These are phyloP conservation scores for Tenthredo livida DNA, from an alignment of 2,888 invertebrate genomes.

Conservation along the genomic window DNA sequence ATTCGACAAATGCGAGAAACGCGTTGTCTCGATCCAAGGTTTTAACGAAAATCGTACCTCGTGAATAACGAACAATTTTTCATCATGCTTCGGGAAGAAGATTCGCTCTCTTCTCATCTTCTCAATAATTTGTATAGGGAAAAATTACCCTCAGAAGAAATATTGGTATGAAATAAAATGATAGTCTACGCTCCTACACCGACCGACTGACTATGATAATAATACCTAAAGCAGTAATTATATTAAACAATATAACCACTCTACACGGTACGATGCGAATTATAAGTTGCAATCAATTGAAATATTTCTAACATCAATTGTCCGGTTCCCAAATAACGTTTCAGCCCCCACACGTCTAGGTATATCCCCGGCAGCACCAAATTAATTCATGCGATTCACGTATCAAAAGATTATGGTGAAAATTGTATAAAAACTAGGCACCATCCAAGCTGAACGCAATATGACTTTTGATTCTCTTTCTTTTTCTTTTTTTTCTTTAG, in stretches of 20 bases:
- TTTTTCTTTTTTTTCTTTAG: constrained; percentile 14
- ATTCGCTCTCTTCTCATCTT: not conserved
- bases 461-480: constrained; percentile 45
- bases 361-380: constrained; percentile 16
- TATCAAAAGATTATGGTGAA: constrained; percentile 61
- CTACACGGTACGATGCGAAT: not conserved
- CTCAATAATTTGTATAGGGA: not conserved
- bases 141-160: not conserved
- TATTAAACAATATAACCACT: not conserved
- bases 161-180: not conserved
- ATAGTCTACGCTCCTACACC: not conserved
- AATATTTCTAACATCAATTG: not conserved
- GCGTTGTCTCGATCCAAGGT: not conserved
- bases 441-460: constrained; percentile 61
- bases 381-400: not conserved
- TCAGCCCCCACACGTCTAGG: not conserved
- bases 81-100: too few relatives aligned
- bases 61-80: too few relatives aligned
- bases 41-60: too few relatives aligned
- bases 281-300: not conserved
- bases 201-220: constrained; percentile 15
- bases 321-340: not conserved
- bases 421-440: constrained; percentile 68
- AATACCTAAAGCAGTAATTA: constrained; percentile 1
- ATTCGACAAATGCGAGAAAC: not conserved